Conservation (phyloP, 2,113 vertebrate species). For the Raphicerus campestris region DNA sequence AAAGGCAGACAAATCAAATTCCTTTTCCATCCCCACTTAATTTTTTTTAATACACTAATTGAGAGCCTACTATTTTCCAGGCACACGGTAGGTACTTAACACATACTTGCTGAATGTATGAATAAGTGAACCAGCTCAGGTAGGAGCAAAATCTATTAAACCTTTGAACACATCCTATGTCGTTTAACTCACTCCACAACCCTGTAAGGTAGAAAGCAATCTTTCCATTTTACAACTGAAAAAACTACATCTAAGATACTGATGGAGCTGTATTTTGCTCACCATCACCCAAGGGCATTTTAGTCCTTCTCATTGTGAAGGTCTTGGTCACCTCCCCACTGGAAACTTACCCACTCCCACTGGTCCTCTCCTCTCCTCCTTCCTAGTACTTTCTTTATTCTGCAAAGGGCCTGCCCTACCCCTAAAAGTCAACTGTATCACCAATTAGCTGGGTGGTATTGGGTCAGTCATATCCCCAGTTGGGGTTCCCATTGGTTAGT, state of each 20-base stretch:
- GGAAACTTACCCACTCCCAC: neutral
- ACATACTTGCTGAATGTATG: neutral
- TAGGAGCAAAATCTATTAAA: neutral
- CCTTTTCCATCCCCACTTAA: neutral
- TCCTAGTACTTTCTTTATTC: neutral
- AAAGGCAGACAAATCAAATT: neutral
- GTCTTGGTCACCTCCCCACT: accelerated
- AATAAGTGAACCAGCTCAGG: neutral
- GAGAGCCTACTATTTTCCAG: neutral
- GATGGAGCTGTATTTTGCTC: neutral
- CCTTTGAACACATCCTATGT: neutral
- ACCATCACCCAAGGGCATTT: neutral
- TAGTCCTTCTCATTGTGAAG: neutral
- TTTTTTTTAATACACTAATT: neutral
- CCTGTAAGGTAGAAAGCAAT: neutral
- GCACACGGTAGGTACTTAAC: neutral
- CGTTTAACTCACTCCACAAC: neutral
- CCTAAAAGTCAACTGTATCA: neutral
- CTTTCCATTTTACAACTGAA: neutral
- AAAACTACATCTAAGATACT: neutral
- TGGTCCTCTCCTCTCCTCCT: neutral
- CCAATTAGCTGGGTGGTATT: neutral
- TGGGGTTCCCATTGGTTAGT: neutral
- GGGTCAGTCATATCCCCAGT: neutral
- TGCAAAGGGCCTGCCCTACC: neutral